Evolutionary conservation across 2,888 invertebrate genomes (phyloP).

Genomic region (Liposcelis brunnea): DNA sequence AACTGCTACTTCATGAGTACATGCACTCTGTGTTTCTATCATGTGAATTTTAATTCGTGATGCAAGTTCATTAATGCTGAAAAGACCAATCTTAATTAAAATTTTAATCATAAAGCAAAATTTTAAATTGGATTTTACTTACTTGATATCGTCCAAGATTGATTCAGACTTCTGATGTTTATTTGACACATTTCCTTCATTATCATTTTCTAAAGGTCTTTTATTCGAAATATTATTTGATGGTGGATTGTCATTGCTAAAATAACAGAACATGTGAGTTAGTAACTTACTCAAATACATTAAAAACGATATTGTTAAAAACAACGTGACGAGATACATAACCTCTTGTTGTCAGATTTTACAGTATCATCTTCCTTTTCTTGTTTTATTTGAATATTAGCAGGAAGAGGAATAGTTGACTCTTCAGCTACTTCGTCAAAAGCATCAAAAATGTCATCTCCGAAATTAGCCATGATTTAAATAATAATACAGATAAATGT

Average conservation of each 20-base stretch:
- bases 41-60: conserved; percentile 75
- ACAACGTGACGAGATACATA: conserved; percentile 11
- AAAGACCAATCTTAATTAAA: too few relatives aligned
- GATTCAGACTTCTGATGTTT: conserved; percentile 22
- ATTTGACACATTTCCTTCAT: conserved; percentile 14
- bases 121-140: conserved; percentile 13
- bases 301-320: too few relatives aligned
- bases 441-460: conserved; percentile 26
- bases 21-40: conserved; percentile 79
- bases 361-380: conserved; percentile 12
- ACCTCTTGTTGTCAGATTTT: conserved; percentile 12
- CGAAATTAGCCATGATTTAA: conserved; percentile 23
- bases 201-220: conserved; percentile 18
- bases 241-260: conserved; percentile 11
- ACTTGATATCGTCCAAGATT: conserved; percentile 25
- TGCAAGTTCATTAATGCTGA: conserved; percentile 53
- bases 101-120: conserved; percentile 10
- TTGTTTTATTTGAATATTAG: conserved; percentile 17
- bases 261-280: neutral
- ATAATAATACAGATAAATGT: neutral
- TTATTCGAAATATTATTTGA: conserved; percentile 13
- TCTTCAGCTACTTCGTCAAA: conserved; percentile 25
- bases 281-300: conserved; percentile 5
- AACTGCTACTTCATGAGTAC: conserved; percentile 90
- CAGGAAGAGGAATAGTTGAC: conserved; percentile 1